Evolutionary conservation across 2,797 vertebrate species (phyloP).

Genomic region (Sebastes miniatus): DNA sequence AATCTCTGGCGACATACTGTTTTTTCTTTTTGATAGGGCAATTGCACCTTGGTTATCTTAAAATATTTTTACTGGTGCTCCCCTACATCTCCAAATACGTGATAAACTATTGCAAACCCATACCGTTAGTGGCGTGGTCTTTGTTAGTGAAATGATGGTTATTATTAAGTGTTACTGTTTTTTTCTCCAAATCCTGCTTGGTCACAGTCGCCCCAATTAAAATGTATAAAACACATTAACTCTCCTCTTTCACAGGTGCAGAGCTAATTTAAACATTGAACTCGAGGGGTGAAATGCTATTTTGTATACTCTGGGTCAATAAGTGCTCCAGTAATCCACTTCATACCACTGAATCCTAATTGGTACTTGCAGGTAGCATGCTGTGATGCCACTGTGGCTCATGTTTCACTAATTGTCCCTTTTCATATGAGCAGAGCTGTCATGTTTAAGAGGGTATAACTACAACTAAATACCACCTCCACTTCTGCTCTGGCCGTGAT

Average conservation of each 20-base stretch:
- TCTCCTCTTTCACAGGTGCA: background rate
- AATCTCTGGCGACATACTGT: too few species aligned
- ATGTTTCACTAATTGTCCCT: background rate
- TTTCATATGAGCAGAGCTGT: background rate
- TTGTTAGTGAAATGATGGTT: too few species aligned
- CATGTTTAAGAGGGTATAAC: background rate
- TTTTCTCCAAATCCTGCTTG: background rate
- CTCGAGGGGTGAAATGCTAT: background rate
- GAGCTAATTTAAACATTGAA: background rate
- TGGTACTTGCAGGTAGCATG: conserved; percentile 36
- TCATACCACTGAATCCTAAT: conserved; percentile 49
- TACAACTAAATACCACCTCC: background rate
- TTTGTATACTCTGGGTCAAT: background rate
- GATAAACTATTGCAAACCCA: too few species aligned
- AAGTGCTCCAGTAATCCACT: conserved; percentile 28
- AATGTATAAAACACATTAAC: background rate
- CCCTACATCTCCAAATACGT: too few species aligned
- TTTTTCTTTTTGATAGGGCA: too few species aligned
- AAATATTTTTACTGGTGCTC: too few species aligned
- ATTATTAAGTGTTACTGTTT: too few species aligned
- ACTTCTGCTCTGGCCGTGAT: background rate
- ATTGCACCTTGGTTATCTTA: too few species aligned
- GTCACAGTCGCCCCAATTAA: background rate
- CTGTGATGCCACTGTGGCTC: background rate
- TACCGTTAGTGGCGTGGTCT: too few species aligned